Percentiles rank a stretch among this genome's conserved stretches.
Conservation (phyloP, 2,888 invertebrate genomes). For the Disparrhopalites patrizii region DNA sequence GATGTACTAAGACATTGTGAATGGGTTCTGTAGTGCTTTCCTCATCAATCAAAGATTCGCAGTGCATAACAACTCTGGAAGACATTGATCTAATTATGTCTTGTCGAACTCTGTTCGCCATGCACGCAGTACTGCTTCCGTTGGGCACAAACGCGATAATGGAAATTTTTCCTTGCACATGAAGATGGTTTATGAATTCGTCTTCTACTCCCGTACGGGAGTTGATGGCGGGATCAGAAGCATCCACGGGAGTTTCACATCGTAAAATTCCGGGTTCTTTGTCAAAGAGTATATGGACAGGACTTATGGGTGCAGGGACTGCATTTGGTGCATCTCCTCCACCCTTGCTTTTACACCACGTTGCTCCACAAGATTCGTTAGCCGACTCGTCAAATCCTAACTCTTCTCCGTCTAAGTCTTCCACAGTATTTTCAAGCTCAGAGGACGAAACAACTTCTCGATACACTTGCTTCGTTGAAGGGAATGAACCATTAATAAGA, state of each 20-base stretch:
- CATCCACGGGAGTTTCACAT: slow-evolving; percentile 20
- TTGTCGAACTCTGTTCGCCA: slow-evolving; percentile 63
- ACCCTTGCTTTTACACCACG: background rate
- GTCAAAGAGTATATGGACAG: slow-evolving; percentile 45
- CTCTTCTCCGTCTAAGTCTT: slow-evolving; percentile 27
- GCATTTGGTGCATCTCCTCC: slow-evolving; percentile 11
- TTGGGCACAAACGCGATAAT: slow-evolving; percentile 40
- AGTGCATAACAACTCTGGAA: slow-evolving; percentile 83
- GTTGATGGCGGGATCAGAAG: slow-evolving; percentile 7
- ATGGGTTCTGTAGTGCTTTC: slow-evolving; percentile 27
- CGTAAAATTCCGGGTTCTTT: slow-evolving; percentile 30
- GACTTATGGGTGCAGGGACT: slow-evolving; percentile 28
- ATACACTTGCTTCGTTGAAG: slow-evolving; percentile 61
- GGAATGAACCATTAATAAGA: slow-evolving; percentile 69
- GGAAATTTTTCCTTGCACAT: slow-evolving; percentile 45
- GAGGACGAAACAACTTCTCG: slow-evolving; percentile 52
- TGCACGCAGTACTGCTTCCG: slow-evolving; percentile 30
- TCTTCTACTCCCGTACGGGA: slow-evolving; percentile 20
- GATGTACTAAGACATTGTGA: slow-evolving; percentile 50
- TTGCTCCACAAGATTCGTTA: background rate
- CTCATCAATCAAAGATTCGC: slow-evolving; percentile 85
- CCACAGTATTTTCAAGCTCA: slow-evolving; percentile 26
- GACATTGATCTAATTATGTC: slow-evolving; percentile 81
- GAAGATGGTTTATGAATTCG: slow-evolving; percentile 45
- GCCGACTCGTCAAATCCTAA: slow-evolving; percentile 16